Percentiles rank a stretch among this genome's conserved stretches.
These are phyloP conservation scores for Latrodectus elegans DNA, from an alignment of 2,888 invertebrate genomes.

Conservation along the genomic window DNA sequence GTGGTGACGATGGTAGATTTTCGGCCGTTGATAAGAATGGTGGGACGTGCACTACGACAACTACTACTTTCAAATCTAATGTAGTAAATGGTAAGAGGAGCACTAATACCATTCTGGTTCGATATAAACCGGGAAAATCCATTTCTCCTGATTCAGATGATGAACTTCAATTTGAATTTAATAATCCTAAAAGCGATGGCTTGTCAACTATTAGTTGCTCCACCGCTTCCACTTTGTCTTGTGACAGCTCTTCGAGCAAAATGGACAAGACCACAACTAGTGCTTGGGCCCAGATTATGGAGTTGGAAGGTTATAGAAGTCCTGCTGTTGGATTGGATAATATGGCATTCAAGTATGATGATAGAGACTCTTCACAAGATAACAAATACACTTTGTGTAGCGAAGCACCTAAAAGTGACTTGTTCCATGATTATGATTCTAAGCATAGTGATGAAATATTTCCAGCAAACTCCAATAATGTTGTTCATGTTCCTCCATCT, in stretches of 20 bases:
- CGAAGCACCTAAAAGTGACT: constrained; percentile 18
- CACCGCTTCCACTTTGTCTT: constrained; percentile 16
- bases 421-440: not conserved
- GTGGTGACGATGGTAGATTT: constrained; percentile 31
- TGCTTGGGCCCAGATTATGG: constrained; percentile 69
- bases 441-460: not conserved
- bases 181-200: constrained; percentile 12
- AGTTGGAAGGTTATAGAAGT: constrained; percentile 63
- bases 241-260: constrained; percentile 24
- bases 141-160: constrained; percentile 18
- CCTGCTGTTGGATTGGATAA: constrained; percentile 64
- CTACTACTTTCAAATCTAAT: constrained; percentile 63
- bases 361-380: constrained; percentile 1
- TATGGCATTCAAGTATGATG: constrained; percentile 7
- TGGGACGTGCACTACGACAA: constrained; percentile 28
- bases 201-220: constrained; percentile 4
- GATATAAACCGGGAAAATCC: constrained; percentile 42
- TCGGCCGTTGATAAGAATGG: not conserved
- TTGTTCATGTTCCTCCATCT: not conserved
- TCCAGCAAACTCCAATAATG: not conserved
- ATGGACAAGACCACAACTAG: constrained; percentile 51
- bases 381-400: constrained; percentile 3
- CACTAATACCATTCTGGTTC: constrained; percentile 57
- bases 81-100: constrained; percentile 46
- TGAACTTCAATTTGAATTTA: constrained; percentile 34